phyloP scores from a whole-genome alignment of 2,888 invertebrate genomes.

The Rhingia campestris region DNA sequence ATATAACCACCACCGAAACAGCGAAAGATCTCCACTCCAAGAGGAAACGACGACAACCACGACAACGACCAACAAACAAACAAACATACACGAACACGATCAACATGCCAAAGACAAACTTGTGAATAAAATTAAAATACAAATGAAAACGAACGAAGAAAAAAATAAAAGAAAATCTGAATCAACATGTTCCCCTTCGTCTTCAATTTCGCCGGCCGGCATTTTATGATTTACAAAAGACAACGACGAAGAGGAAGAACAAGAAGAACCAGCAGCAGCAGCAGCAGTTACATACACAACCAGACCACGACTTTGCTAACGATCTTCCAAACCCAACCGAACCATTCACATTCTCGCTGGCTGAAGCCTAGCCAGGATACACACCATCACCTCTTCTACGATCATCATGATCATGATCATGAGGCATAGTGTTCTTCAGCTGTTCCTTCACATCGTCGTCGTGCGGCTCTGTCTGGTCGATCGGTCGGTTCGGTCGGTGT shows the following conservation, averaged over 20 bases:
- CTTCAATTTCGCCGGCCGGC: slow-evolving; percentile 61
- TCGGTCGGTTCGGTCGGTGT: background rate
- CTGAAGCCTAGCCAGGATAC: slow-evolving; percentile 43
- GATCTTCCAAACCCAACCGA: slow-evolving; percentile 33
- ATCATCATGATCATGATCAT: slow-evolving; percentile 42
- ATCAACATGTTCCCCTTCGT: slow-evolving; percentile 57
- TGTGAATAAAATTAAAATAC: slow-evolving; percentile 56
- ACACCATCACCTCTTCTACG: slow-evolving; percentile 26
- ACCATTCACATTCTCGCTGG: slow-evolving; percentile 58
- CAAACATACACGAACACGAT: slow-evolving; percentile 64
- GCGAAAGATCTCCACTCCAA: slow-evolving; percentile 46
- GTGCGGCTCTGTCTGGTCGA: background rate
- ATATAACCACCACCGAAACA: slow-evolving; percentile 18
- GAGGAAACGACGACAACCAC: slow-evolving; percentile 60
- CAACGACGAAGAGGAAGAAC: slow-evolving; percentile 47
- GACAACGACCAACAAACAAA: slow-evolving; percentile 18
- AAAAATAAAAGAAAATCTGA: slow-evolving; percentile 32
- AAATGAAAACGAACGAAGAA: slow-evolving; percentile 49
- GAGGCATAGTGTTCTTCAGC: slow-evolving; percentile 68
- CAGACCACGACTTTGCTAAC: slow-evolving; percentile 61
- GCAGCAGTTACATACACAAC: slow-evolving; percentile 30
- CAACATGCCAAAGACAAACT: slow-evolving; percentile 69
- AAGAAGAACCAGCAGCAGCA: slow-evolving; percentile 16
- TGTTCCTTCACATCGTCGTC: slow-evolving; percentile 17
- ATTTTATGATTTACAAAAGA: slow-evolving; percentile 67